phyloP scores from a whole-genome alignment of 2,113 vertebrate species.

The Chrysemys picta region DNA sequence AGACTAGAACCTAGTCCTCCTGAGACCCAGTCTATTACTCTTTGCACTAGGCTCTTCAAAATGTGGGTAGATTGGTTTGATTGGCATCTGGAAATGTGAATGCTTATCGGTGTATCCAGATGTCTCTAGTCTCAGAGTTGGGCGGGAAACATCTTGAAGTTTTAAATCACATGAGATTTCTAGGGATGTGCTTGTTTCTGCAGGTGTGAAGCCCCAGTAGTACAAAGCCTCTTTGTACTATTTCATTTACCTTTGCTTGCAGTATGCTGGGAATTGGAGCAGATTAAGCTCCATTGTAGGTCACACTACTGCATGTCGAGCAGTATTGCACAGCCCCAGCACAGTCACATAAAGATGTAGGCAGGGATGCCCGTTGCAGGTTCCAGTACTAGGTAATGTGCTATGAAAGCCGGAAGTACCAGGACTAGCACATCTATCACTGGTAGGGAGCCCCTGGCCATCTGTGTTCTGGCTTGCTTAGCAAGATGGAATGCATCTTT shows the following conservation, averaged over 20 bases:
- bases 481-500: neutral
- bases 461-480: neutral
- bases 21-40: neutral
- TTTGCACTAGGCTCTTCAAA: neutral
- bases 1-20: neutral
- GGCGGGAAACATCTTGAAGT: neutral
- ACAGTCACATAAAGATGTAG: neutral
- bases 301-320: neutral
- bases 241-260: neutral
- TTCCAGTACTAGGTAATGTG: neutral
- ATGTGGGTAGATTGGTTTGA: neutral
- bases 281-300: neutral
- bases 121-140: neutral
- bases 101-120: neutral
- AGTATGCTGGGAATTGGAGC: neutral
- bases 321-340: neutral
- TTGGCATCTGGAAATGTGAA: neutral
- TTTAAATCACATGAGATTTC: neutral
- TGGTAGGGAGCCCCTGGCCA: neutral
- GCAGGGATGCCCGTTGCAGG: neutral
- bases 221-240: neutral
- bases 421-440: no score
- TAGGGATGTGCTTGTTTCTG: neutral
- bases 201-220: neutral
- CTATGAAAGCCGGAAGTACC: neutral